Base-by-base conservation (phyloP, 2,797 vertebrate genomes). In the Menidia menidia region DNA sequence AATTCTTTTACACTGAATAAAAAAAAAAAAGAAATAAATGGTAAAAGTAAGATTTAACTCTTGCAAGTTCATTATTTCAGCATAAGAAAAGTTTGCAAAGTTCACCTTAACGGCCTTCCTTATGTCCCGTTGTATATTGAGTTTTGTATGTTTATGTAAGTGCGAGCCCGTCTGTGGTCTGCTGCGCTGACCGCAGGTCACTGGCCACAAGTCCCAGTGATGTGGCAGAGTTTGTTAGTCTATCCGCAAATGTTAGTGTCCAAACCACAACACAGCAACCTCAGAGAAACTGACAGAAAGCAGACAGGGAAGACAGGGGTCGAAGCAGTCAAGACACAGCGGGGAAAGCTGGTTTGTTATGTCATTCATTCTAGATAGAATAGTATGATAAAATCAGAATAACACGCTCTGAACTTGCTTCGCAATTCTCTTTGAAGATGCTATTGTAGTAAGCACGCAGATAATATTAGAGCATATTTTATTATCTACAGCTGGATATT, bases 231-330 rank as follows among this genome's bases (percentile, higher is more conserved):
- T 82, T 81, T 80, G 83, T 88, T 64, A 60, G 82, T 81, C 64
- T 74, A 82, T 77, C 82, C 41, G 7, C 82, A 60, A 71, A 83
- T 78, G 84, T 87, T 87, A 25, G 32, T 68, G 77, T 87, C 81
- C 55, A 45, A 60, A 85, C 81, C 82, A 87, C 88, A 93, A 89
- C 79, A 83, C 62, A 87, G 56, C 31, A 10, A 87, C 77, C 71
- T 72, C 74, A 70, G 84, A 71, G 73, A 90, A 72, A 76, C 80
- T 82, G 72, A 83, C 76, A 76, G 59, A 80, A 73, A 57, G 62
- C 48, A 75, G 72, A 39, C 60, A 18, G 33, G 60, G 59, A 75
- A 71, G 71, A 69, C 3, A 33, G 16, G 41, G 45, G 32, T 39
- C 0, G 25, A 30, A 18, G 43, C 48, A 57, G 47, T 58, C 13